Evolutionary conservation across 1,140 invertebrate species (phyloP).

Genomic region (Pseudomyrmex dendroicus): DNA sequence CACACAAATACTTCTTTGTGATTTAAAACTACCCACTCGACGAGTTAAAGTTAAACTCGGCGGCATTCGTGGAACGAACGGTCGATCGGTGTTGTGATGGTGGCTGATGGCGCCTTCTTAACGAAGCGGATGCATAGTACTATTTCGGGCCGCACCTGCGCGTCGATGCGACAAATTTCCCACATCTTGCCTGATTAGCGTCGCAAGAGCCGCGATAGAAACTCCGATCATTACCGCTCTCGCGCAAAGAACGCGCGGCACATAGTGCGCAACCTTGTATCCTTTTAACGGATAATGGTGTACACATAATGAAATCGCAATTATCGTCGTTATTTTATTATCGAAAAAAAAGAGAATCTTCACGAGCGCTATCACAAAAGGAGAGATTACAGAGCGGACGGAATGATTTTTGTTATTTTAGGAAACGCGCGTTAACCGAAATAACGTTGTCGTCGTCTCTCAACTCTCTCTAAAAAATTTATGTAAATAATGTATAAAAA

Average conservation of each 20-base stretch:
- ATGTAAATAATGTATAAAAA: too few species aligned
- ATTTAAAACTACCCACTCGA: slow-evolving; percentile 49
- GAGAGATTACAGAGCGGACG: too few species aligned
- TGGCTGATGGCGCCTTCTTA: slow-evolving; percentile 57
- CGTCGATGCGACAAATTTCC: slow-evolving; percentile 59
- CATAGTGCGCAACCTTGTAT: slow-evolving; percentile 13
- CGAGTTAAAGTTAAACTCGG: slow-evolving; percentile 56
- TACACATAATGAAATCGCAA: not conserved
- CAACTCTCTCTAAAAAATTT: too few species aligned
- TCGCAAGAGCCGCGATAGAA: slow-evolving; percentile 45
- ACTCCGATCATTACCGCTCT: slow-evolving; percentile 34
- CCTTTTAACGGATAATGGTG: slow-evolving; percentile 5
- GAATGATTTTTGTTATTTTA: too few species aligned
- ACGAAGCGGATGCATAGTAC: slow-evolving; percentile 57
- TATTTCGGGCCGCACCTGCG: slow-evolving; percentile 56
- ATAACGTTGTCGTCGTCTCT: too few species aligned
- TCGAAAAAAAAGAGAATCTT: too few species aligned
- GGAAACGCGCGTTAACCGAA: too few species aligned
- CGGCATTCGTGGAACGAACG: slow-evolving; percentile 46
- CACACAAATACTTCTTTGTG: slow-evolving; percentile 18
- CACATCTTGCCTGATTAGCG: slow-evolving; percentile 61
- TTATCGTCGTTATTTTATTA: not conserved
- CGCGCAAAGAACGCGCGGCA: not conserved
- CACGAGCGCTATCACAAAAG: too few species aligned
- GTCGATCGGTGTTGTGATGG: slow-evolving; percentile 49